Percentiles rank a stretch among this genome's conserved stretches.
Conservation (phyloP, 2,888 invertebrate genomes). For the Ecliptopera silaceata region DNA sequence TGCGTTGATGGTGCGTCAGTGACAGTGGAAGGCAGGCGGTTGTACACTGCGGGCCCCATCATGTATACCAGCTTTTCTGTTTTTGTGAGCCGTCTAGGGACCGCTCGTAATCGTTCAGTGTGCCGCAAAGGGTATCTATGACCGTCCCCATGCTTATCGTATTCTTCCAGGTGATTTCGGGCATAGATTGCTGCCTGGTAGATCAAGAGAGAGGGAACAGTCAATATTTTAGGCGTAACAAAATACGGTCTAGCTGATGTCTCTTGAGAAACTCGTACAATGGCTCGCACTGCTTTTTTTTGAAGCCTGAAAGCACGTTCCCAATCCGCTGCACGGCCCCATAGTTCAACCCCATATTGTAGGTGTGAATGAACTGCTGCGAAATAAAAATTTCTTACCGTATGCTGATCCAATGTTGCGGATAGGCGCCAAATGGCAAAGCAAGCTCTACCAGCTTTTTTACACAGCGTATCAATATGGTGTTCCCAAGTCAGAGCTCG, state of each 20-base stretch:
- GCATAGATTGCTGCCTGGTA: neutral
- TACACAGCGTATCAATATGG: too few relatives aligned
- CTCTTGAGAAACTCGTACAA: neutral
- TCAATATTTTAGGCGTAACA: neutral
- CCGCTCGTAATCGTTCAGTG: too few relatives aligned
- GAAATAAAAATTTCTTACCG: neutral
- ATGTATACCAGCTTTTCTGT: too few relatives aligned
- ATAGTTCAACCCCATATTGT: neutral
- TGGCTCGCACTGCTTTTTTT: neutral
- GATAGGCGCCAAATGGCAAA: neutral
- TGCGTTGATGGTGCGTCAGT: too few relatives aligned
- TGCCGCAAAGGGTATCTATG: too few relatives aligned
- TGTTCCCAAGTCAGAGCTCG: too few relatives aligned
- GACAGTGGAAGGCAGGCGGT: too few relatives aligned
- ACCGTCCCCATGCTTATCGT: too few relatives aligned
- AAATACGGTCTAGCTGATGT: neutral
- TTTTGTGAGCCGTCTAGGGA: too few relatives aligned
- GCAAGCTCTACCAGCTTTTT: too few relatives aligned
- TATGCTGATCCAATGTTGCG: neutral
- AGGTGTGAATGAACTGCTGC: neutral
- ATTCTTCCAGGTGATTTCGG: neutral
- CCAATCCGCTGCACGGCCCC: neutral
- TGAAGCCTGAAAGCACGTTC: neutral
- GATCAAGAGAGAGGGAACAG: neutral
- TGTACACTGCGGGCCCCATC: too few relatives aligned